Evolutionary conservation across 2,113 vertebrate genomes (phyloP), one percentile per base, ranked within the genome.

Genomic region (Sturnus vulgaris): DNA sequence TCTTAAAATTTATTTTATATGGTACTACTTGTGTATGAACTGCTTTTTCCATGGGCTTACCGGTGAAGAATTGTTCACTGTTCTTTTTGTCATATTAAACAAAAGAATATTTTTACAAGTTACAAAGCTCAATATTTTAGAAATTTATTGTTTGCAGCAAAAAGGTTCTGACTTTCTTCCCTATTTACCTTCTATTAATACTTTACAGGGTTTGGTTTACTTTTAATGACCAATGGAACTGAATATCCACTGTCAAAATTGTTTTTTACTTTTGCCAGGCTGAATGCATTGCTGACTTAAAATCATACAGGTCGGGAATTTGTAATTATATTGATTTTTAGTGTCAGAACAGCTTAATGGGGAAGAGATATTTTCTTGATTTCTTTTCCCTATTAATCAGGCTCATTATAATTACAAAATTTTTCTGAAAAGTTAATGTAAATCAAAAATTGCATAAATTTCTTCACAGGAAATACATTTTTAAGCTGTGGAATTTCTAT

Each of bases 121-220:
- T 93, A 14, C 23, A 93, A 83, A 93, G 16, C 65, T 66, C 52
- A 90, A 20, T 13, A 9, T 76, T 76, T 83, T 86, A 90, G 56
- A 96, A 55, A 86, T 81, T 49, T 5, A 39, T 86, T 76, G 23
- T 30, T 83, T 82, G 6, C 37, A 71, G 56, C 84, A 42, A 86
- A 95, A 96, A 84, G 9, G 17, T 82, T 69, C 21, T 78, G 60
- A n/a, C 42, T 70, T 28, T 47, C 37, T 95, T 92, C 39, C 8
- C 23, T 66, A 66, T 87, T 93, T 96, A 88, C 55, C 46, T 88
- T 95, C 13, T 27, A 61, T 76, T 86, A 85, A 78, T 93, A 40
- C 31, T 95, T 70, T 83, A 80, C 4, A 81, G 19, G 3, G 1
- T 53, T 86, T 49, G 9, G 11, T 81, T 80, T 68, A 72, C 40